A percentile compares a stretch with the other conserved stretches of the same genome.
phyloP scores from a whole-genome alignment of 1,140 invertebrate genomes.

The Bilobella aurantiaca region DNA sequence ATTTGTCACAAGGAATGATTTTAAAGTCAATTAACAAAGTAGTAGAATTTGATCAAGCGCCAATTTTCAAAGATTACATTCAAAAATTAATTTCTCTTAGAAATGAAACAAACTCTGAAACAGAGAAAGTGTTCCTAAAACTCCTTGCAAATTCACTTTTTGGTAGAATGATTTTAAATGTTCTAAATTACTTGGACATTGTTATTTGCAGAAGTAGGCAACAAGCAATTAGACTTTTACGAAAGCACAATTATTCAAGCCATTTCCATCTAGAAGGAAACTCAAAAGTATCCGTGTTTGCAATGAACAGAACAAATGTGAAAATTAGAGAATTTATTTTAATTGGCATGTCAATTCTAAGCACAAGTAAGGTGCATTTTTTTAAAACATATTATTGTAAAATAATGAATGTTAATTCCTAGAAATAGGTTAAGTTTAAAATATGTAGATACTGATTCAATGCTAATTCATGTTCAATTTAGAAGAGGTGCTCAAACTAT shows the following conservation, averaged over 20 bases:
- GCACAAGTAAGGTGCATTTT: neutral
- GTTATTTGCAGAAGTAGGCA: neutral
- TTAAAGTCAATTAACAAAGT: neutral
- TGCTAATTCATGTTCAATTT: neutral
- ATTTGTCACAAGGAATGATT: neutral
- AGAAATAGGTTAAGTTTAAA: neutral
- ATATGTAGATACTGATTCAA: neutral
- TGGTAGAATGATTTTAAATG: neutral
- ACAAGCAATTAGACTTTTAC: neutral
- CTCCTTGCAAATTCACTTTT: neutral
- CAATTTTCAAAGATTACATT: neutral
- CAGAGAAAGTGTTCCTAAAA: neutral
- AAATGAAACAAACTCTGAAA: neutral
- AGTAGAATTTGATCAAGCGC: neutral
- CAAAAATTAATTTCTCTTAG: neutral
- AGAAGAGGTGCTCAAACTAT: neutral
- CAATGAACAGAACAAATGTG: neutral
- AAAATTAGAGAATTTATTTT: neutral
- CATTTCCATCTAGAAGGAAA: neutral
- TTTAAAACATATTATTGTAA: neutral
- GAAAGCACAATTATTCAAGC: neutral
- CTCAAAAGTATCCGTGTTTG: neutral
- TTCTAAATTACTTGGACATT: neutral
- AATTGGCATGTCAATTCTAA: neutral
- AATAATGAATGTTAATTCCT: neutral